These are phyloP conservation scores for Drosophila ezoana DNA, from an alignment of 2,888 invertebrate species.

Conservation along the genomic window DNA sequence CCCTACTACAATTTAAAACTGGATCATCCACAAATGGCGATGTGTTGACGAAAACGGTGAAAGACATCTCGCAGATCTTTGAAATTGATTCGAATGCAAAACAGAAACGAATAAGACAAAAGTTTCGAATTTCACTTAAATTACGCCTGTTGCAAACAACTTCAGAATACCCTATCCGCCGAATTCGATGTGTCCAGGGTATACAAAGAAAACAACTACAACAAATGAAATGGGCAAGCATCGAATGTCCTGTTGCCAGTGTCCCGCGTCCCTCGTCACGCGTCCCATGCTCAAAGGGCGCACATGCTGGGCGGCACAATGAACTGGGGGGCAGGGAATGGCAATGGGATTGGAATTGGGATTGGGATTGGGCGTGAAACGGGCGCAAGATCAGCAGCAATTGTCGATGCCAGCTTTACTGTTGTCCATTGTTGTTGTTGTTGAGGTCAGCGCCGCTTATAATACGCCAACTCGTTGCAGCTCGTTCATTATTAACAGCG, in stretches of 20 bases:
- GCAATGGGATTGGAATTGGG: constrained; percentile 1
- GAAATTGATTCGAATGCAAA: too few species aligned
- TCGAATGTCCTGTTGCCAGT: constrained; percentile 19
- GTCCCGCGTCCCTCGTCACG: background rate
- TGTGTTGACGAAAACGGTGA: too few species aligned
- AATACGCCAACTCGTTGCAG: constrained; percentile 51
- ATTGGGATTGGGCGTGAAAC: constrained; percentile 17
- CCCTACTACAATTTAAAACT: too few species aligned
- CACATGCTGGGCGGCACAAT: background rate
- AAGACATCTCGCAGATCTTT: too few species aligned
- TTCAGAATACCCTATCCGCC: background rate
- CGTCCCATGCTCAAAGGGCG: constrained; percentile 1
- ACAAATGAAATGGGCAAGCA: constrained; percentile 13
- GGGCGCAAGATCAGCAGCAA: constrained; percentile 61
- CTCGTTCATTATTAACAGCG: constrained; percentile 68
- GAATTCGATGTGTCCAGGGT: background rate
- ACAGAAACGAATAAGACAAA: too few species aligned
- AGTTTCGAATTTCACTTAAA: too few species aligned
- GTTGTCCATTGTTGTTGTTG: constrained; percentile 36
- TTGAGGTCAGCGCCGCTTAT: constrained; percentile 58
- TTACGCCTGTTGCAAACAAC: too few species aligned
- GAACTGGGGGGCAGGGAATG: background rate
- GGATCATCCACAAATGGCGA: too few species aligned
- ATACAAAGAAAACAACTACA: background rate
- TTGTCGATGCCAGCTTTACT: constrained; percentile 41